Evolutionary conservation across 1,140 invertebrate genomes (phyloP).

Genomic region (Pachypeltis micranthus): DNA sequence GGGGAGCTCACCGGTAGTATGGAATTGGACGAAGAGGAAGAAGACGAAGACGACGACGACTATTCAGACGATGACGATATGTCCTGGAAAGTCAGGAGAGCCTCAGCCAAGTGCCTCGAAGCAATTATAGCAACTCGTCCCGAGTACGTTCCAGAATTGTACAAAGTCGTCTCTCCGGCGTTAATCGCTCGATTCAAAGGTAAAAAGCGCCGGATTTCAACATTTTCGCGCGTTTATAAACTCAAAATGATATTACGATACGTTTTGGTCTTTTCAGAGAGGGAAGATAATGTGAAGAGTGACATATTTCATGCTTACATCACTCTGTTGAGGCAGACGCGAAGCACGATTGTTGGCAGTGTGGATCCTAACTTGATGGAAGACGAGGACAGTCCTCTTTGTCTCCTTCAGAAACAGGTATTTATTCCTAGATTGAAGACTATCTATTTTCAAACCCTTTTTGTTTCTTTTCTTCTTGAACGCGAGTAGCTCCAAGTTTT

Average conservation of each 20-base stretch:
- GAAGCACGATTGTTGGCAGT: slow-evolving; percentile 48
- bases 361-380: slow-evolving; percentile 69
- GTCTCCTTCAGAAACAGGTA: slow-evolving; percentile 31
- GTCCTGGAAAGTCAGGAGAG: slow-evolving; percentile 92
- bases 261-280: slow-evolving; percentile 67
- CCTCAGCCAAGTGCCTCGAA: slow-evolving; percentile 94
- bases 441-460: not conserved
- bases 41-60: slow-evolving; percentile 67
- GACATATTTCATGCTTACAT: slow-evolving; percentile 96
- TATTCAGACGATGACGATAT: slow-evolving; percentile 99
- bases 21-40: slow-evolving; percentile 59
- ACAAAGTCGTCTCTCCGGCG: slow-evolving; percentile 74
- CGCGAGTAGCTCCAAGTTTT: not conserved
- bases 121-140: slow-evolving; percentile 84
- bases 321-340: slow-evolving; percentile 79
- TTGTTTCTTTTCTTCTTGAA: not conserved
- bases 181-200: slow-evolving; percentile 88
- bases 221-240: too few relatives aligned
- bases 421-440: not conserved
- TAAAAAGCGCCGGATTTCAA: too few relatives aligned
- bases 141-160: slow-evolving; percentile 83
- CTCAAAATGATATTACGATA: too few relatives aligned
- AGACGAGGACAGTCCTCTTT: slow-evolving; percentile 40
- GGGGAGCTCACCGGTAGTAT: slow-evolving; percentile 48
- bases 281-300: slow-evolving; percentile 97